phyloP scores from a whole-genome alignment of 2,888 invertebrate species.

The Parascotia fuliginaria region DNA sequence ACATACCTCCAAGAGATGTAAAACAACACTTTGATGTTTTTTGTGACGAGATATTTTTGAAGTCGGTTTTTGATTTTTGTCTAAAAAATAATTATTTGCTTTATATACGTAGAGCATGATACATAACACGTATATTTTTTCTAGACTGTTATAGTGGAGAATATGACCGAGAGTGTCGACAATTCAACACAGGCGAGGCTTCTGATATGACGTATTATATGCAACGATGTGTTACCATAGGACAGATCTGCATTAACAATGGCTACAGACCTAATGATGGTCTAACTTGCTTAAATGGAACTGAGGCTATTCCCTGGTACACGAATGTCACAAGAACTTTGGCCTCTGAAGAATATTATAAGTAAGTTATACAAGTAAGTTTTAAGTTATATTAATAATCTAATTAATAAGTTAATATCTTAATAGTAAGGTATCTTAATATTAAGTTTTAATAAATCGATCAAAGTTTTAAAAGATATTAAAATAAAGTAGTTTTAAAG shows the following conservation, averaged over 20 bases:
- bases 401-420: too few relatives aligned
- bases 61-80: too few relatives aligned
- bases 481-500: too few relatives aligned
- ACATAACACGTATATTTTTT: conserved; percentile 5
- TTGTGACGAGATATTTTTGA: too few relatives aligned
- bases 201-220: conserved; percentile 82
- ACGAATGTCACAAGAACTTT: conserved; percentile 82
- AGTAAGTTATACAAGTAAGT: conserved; percentile 71
- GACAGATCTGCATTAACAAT: conserved; percentile 75
- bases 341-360: conserved; percentile 89
- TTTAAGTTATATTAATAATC: too few relatives aligned
- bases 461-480: too few relatives aligned
- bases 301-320: conserved; percentile 73
- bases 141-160: conserved; percentile 88
- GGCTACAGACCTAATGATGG: conserved; percentile 73
- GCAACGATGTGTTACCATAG: conserved; percentile 77
- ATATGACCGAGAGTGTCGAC: conserved; percentile 84
- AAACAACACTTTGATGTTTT: too few relatives aligned
- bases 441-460: too few relatives aligned
- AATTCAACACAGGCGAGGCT: conserved; percentile 59
- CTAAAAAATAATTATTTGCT: too few relatives aligned
- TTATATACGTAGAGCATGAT: too few relatives aligned
- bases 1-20: too few relatives aligned
- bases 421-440: too few relatives aligned
- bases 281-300: conserved; percentile 72